Evolutionary conservation across 2,797 vertebrate genomes (phyloP).

Genomic region (Oryzias dopingdopingensis): DNA sequence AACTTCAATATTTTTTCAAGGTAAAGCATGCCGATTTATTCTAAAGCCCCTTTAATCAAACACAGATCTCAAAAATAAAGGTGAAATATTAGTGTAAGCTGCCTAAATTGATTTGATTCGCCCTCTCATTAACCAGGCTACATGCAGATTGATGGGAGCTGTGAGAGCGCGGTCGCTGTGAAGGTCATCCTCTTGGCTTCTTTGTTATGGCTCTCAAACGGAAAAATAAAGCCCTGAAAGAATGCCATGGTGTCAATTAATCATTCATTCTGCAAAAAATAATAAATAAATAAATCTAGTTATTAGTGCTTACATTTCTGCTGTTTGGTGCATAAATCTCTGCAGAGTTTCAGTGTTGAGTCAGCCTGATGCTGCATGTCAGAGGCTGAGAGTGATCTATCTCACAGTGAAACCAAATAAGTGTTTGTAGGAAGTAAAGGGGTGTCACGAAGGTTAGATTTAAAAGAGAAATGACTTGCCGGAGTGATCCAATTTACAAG

Average conservation of each 20-base stretch:
- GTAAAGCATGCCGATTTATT: too few species aligned
- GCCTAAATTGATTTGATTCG: slow-evolving; percentile 10
- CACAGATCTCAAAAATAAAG: slow-evolving; percentile 5
- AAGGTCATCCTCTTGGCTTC: slow-evolving; percentile 3
- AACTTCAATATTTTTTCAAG: too few species aligned
- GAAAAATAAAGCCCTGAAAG: slow-evolving; percentile 10
- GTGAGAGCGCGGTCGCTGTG: slow-evolving; percentile 3
- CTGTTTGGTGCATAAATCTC: neutral
- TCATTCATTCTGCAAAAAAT: slow-evolving; percentile 4
- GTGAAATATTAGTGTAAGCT: slow-evolving; percentile 11
- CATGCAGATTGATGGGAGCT: slow-evolving; percentile 1
- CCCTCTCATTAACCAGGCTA: slow-evolving; percentile 2
- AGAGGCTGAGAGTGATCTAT: slow-evolving; percentile 3
- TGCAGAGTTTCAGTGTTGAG: slow-evolving; percentile 9
- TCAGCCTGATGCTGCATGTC: slow-evolving; percentile 12
- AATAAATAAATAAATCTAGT: slow-evolving; percentile 21
- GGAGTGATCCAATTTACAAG: slow-evolving; percentile 9
- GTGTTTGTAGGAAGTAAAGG: slow-evolving; percentile 11
- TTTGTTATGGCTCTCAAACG: neutral
- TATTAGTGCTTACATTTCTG: slow-evolving; percentile 19
- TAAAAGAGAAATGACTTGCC: slow-evolving; percentile 11
- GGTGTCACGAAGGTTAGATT: slow-evolving; percentile 19
- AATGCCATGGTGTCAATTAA: slow-evolving; percentile 20
- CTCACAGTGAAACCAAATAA: slow-evolving; percentile 4
- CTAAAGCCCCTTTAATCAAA: neutral